A percentile compares a stretch with the other conserved stretches of the same genome.
Conservation (phyloP, 2,888 invertebrate genomes). For the Trilocha varians region DNA sequence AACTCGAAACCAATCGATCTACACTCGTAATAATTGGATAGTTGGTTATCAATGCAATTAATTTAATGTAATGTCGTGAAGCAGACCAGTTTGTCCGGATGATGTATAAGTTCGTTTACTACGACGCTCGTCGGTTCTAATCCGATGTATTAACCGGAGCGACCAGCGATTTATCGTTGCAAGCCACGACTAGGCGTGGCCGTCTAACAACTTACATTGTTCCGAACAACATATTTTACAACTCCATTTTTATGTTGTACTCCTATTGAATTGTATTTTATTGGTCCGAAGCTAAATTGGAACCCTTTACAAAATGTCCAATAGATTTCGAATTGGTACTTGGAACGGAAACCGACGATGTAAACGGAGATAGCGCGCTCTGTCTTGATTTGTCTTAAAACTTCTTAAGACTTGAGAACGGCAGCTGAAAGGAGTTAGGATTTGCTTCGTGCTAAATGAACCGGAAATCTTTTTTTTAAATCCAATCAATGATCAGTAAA, state of each 20-base stretch:
- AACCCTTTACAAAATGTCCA: too few species aligned
- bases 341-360: conserved; percentile 23
- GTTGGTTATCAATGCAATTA: conserved; percentile 14
- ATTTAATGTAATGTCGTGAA: conserved; percentile 22
- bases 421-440: conserved; percentile 12
- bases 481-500: conserved; percentile 22
- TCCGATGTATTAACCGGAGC: conserved; percentile 47
- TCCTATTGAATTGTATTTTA: conserved; percentile 7
- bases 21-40: too few species aligned
- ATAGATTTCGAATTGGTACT: conserved; percentile 6
- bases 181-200: conserved; percentile 33
- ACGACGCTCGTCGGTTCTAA: conserved; percentile 46
- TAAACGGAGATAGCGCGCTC: conserved; percentile 25
- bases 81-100: conserved; percentile 27
- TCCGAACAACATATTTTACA: conserved; percentile 33
- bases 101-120: conserved; percentile 44
- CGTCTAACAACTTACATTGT: conserved; percentile 38
- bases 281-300: too few species aligned
- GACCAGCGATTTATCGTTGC: conserved; percentile 48
- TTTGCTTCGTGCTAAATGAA: background rate
- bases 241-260: conserved; percentile 5
- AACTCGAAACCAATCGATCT: too few species aligned
- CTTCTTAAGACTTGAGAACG: conserved; percentile 20
- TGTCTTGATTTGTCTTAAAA: conserved; percentile 41
- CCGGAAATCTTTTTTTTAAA: background rate